Evolutionary conservation across 2,888 invertebrate species (phyloP), one percentile per base, ranked within the genome.

Genomic region (Lochmaea capreae): DNA sequence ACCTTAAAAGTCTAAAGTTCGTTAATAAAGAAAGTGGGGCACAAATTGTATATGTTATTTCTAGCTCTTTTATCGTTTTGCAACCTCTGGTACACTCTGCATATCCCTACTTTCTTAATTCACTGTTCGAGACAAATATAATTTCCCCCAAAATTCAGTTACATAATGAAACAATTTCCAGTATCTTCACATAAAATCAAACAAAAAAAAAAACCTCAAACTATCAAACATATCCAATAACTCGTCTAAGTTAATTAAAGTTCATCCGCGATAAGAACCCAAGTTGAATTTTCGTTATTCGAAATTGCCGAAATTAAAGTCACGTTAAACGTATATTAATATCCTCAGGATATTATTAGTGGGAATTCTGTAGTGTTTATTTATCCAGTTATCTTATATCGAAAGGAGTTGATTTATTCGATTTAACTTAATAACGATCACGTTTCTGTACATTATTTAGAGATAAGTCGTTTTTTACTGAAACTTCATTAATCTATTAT

Each of bases 321-420:
- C 80, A 80, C 80, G 81, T 81, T 81, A 80, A 81, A 74, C 79
- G 70, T 76, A 78, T 79, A 80, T 79, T 78, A 81, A 81, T 81
- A 81, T 80, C 81, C 79, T 69, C 39, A 70, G 79, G 81, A 77
- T 80, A 79, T 79, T 72, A 70, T 70, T 63, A 70, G 63, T 70
- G 57, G 75, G 62, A 78, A 71, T 78, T 76, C 65, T 71, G 67
- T 73, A 66, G 69, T 74, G 76, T 74, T 76, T 76, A 74, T 74
- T 76, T 74, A 63, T 57, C 39, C 66, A 72, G 72, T 76, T 72
- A 76, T 74, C 72, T 72, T 74, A 54, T 42, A 63, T 42, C 52
- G 70, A 57, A 63, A 43, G 26, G 9, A 43, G 26, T 63, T 54
- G 70, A 70, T 70, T 70, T 70, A 70, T 70, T 52, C 33, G 52